Conservation (phyloP, 2,888 invertebrate genomes). For the Hartigia nigra region DNA sequence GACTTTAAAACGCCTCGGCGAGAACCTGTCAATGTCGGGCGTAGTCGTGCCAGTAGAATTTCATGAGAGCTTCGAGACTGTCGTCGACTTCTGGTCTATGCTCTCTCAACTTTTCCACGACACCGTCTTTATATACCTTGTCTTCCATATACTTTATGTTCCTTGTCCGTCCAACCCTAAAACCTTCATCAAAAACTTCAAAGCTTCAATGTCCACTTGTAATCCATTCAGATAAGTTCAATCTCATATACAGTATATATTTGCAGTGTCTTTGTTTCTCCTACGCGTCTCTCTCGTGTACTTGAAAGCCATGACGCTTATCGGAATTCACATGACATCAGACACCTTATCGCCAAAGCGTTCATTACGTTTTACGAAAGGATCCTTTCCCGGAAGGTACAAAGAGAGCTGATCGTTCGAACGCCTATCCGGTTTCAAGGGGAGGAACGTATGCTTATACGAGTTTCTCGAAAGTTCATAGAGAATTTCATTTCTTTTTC, state of each 20-base stretch:
- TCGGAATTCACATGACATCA: neutral
- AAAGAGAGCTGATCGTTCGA: neutral
- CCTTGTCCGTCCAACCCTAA: neutral
- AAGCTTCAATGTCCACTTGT: neutral
- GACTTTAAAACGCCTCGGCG: constrained; percentile 37
- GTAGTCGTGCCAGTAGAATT: neutral
- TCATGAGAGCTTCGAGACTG: neutral
- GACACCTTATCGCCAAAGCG: neutral
- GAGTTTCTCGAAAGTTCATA: neutral
- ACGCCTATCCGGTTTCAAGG: neutral
- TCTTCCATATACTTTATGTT: neutral
- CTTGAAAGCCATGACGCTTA: neutral
- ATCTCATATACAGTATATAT: neutral
- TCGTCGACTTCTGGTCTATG: neutral
- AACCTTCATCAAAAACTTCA: neutral
- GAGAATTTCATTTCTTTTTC: neutral
- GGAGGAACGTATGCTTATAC: neutral
- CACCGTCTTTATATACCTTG: neutral
- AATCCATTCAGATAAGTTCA: neutral
- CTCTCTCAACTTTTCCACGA: neutral
- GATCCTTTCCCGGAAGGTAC: neutral
- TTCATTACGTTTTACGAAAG: neutral
- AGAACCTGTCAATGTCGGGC: constrained; percentile 39
- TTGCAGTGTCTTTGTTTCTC: neutral
- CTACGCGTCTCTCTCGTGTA: too few relatives aligned